Base-by-base conservation (phyloP, 2,113 vertebrate species). In the Notarius lentiginosus region DNA sequence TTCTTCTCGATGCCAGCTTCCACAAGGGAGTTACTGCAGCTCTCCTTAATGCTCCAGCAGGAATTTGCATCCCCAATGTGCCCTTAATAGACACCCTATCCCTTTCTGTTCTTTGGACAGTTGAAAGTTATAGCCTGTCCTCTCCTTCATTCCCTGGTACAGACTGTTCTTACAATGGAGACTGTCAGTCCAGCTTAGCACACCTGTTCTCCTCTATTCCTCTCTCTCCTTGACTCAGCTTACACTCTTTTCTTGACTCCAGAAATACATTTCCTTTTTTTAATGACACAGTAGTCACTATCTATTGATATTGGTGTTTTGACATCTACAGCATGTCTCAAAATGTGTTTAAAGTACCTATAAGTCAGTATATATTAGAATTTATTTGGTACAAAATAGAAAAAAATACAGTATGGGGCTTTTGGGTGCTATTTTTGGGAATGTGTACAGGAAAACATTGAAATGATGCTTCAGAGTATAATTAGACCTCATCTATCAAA, bases 1-100 rank as follows among this genome's bases (percentile, higher is more conserved):
- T 85, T 89, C 83, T 84, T 88, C 79, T 82, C 34, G 82, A 83
- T 56, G 63, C 77, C 82, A 83, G 79, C 63, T 83, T 63, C 49
- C 65, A 75, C 63, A 87, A 87, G 83, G n/a, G 72, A 79, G 79
- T 81, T 47, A 27, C 20, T 55, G 80, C 66, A 83, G 24, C 30
- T 84, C 76, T 73, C 68, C 8, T 76, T 90, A 68, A 91, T 85
- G 85, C 87, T 73, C 84, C 20, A 82, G 79, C 84, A 86, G 90
- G 87, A 88, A 92, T 93, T 91, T 91, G 89, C 82, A 90, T 92
- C 87, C 86, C 89, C 89, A 89, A 82, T 86, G 85, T 90, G 85
- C 89, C 89, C 92, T 90, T 88, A 89, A 91, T 91, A 91, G 84
- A 92, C 86, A 79, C 85, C 82, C 87, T 72, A 83, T 88, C 70